These are phyloP conservation scores for Odontocerum albicorne DNA, from an alignment of 2,888 invertebrate genomes.

Conservation along the genomic window DNA sequence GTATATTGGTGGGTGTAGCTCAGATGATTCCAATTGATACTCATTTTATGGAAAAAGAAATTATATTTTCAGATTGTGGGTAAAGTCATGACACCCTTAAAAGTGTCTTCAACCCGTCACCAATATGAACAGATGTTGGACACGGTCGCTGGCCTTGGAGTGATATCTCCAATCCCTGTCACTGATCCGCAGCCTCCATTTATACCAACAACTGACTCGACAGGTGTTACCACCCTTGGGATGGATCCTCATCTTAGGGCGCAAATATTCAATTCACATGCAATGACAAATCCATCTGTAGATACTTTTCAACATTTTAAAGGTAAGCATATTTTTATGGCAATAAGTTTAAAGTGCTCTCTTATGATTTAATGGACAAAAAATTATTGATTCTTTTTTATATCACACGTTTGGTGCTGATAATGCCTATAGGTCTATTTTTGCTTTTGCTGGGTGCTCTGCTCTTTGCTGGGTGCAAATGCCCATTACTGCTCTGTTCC, in stretches of 20 bases:
- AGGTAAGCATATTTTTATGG: constrained; percentile 35
- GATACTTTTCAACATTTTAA: constrained; percentile 38
- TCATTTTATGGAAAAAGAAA: too few relatives aligned
- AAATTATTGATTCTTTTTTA: constrained; percentile 38
- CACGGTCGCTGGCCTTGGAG: constrained; percentile 53
- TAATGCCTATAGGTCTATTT: too few relatives aligned
- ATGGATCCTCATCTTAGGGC: constrained; percentile 67
- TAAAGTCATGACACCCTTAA: constrained; percentile 78
- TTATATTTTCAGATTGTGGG: constrained; percentile 65
- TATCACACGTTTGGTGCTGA: too few relatives aligned
- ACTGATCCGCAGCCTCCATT: constrained; percentile 41
- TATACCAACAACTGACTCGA: constrained; percentile 40
- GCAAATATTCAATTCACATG: constrained; percentile 48
- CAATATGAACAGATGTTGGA: constrained; percentile 91
- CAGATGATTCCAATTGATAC: too few relatives aligned
- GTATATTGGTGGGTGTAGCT: too few relatives aligned
- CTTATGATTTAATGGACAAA: neutral
- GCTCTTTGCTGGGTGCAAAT: too few relatives aligned
- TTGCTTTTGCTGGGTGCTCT: too few relatives aligned
- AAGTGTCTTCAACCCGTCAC: constrained; percentile 80
- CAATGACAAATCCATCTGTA: constrained; percentile 35
- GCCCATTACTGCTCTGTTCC: too few relatives aligned
- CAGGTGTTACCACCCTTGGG: constrained; percentile 52
- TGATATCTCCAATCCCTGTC: constrained; percentile 43
- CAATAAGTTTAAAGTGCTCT: neutral